Evolutionary conservation across 1,140 invertebrate genomes (phyloP), one percentile per base, ranked within the genome.

Genomic region (Melanaphis sacchari): DNA sequence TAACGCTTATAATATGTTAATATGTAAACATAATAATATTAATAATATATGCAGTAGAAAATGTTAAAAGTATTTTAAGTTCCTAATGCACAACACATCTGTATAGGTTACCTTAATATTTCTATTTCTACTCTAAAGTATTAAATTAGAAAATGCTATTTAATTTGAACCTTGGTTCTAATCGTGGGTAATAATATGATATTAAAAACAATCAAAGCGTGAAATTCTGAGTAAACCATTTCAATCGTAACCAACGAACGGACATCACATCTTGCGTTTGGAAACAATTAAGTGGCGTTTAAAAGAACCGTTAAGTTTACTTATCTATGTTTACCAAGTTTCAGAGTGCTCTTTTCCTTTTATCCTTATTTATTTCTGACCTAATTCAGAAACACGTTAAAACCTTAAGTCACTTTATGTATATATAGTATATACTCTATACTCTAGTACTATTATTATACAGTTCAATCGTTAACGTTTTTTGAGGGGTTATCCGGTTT

Each of bases 221-320:
- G 76, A n/a, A n/a, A 36, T 81, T 81, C n/a, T 3, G 36, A 81
- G 21, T 38, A 81, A 81, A 81, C 36, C 31, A 22, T 81, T 81
- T 81, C 21, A 81, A 36, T 36, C 76, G 76, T 31, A 66, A 4
- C 9, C n/a, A 31, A 66, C 31, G 59, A n/a, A 66, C 31, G 31
- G 59, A 66, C 59, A 31, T 66, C 59, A 66, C 59, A 81, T 81
- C 6, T 81, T 81, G 36, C 7, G 76, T 36, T 81, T 81, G 15
- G 36, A 81, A 81, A 81, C 76, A 81, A 81, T 81, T 81, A 81
- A 36, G 76, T 81, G n/a, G 76, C 36, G 76, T 81, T 81, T 81
- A 81, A 38, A 81, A 81, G 18, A 81, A 36, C 21, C 76, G n/a
- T 81, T 81, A 81, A 81, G 36, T 81, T 81, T 81, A 81, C n/a